phyloP scores from a whole-genome alignment of 2,797 vertebrate species.

The Ispidina lecontei region DNA sequence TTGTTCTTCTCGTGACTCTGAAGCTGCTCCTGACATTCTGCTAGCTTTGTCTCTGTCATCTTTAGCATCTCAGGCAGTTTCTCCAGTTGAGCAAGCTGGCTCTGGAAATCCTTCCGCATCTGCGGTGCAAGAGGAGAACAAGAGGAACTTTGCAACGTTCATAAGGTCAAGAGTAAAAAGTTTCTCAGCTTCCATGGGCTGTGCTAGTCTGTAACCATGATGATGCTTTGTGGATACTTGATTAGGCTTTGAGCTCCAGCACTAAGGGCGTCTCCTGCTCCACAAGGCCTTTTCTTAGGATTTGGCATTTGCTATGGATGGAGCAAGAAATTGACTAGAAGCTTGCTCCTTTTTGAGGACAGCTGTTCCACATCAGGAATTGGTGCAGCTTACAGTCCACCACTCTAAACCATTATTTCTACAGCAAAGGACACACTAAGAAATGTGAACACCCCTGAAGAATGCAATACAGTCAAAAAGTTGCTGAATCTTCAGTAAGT shows the following conservation, averaged over 20 bases:
- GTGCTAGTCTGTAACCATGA: neutral
- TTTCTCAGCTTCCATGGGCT: neutral
- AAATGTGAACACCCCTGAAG: neutral
- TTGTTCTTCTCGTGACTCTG: constrained; percentile 85
- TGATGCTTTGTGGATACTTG: neutral
- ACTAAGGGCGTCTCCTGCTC: neutral
- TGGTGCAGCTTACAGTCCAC: neutral
- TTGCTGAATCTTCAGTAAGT: neutral
- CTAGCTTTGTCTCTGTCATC: constrained; percentile 82
- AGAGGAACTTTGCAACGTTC: neutral
- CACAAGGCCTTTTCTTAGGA: neutral
- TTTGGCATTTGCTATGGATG: neutral
- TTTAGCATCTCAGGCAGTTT: constrained; percentile 88
- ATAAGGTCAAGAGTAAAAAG: neutral
- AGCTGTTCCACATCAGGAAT: neutral
- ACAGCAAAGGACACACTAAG: neutral
- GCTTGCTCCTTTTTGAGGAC: neutral
- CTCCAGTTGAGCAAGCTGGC: constrained; percentile 85
- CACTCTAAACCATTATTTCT: neutral
- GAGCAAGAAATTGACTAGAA: neutral
- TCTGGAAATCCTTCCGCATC: constrained; percentile 82
- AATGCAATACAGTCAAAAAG: neutral
- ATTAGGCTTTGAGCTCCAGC: neutral
- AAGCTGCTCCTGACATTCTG: constrained; percentile 86
- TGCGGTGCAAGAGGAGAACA: neutral